A percentile compares a stretch with the other conserved stretches of the same genome.
Evolutionary conservation across 1,140 invertebrate species (phyloP).

Genomic region (Delia radicum): DNA sequence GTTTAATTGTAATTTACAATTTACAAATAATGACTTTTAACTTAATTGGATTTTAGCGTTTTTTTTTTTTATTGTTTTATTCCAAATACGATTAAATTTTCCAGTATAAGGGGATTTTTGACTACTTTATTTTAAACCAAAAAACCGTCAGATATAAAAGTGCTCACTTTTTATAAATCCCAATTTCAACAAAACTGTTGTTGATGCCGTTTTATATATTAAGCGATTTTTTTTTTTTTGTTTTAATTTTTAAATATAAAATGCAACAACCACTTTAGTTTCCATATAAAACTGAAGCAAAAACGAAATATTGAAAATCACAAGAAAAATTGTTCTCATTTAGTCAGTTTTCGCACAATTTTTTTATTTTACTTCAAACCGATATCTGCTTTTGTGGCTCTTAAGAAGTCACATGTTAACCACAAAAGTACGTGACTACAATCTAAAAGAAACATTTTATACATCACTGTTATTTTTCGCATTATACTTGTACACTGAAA

Average conservation of each 20-base stretch:
- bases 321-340: not conserved
- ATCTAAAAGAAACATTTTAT: not conserved
- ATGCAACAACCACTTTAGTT: not conserved
- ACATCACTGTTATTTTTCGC: not conserved
- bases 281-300: not conserved
- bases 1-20: not conserved
- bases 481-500: not conserved
- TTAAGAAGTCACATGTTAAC: constrained; percentile 19
- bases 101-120: too few relatives aligned
- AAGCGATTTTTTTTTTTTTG: not conserved
- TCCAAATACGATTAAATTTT: too few relatives aligned
- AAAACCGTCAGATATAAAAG: not conserved
- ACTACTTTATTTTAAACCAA: not conserved
- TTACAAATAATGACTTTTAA: not conserved
- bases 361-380: not conserved
- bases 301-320: not conserved
- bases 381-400: not conserved
- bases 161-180: not conserved
- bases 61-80: not conserved
- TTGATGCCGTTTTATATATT: too few relatives aligned
- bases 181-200: not conserved
- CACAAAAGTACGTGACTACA: constrained; percentile 15
- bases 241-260: not conserved
- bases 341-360: not conserved
- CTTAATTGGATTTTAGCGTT: not conserved